phyloP scores from a whole-genome alignment of 2,888 invertebrate genomes.

The Aleiodes leptofemur region DNA sequence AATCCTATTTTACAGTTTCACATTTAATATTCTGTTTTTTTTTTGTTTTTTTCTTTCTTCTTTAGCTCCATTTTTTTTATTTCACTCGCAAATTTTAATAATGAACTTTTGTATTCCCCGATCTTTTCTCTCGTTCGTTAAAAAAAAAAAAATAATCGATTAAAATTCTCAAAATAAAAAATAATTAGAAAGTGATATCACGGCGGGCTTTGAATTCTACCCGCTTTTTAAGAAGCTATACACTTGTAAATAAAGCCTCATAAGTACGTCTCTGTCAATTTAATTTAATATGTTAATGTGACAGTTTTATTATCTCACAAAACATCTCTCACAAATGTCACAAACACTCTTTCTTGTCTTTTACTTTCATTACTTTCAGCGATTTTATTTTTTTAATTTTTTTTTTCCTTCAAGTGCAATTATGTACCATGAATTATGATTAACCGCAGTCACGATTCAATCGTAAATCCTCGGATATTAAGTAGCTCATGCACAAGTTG shows the following conservation, averaged over 20 bases:
- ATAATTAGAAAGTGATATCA: conserved; percentile 70
- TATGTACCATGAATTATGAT: conserved; percentile 25
- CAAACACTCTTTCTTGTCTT: conserved; percentile 30
- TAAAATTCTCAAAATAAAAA: conserved; percentile 54
- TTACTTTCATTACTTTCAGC: conserved; percentile 13
- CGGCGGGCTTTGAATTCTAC: conserved; percentile 61
- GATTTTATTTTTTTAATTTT: background rate
- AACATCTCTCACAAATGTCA: conserved; percentile 33
- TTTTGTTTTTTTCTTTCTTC: conserved; percentile 35
- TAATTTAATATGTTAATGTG: conserved; percentile 32
- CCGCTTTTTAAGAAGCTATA: conserved; percentile 63
- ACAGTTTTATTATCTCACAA: conserved; percentile 33
- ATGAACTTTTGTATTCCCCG: conserved; percentile 1
- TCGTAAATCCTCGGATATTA: conserved; percentile 29
- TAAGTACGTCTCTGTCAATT: conserved; percentile 48
- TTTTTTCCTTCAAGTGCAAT: conserved; percentile 3
- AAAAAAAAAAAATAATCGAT: conserved; percentile 42
- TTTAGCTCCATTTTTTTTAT: conserved; percentile 33
- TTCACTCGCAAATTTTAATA: conserved; percentile 23
- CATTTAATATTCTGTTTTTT: conserved; percentile 19
- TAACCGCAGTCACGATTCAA: conserved; percentile 25
- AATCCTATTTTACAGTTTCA: conserved; percentile 55
- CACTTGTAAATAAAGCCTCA: conserved; percentile 60
- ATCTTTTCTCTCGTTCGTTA: conserved; percentile 17
- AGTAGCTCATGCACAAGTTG: conserved; percentile 29